These are phyloP conservation scores for Pholis gunnellus DNA, from an alignment of 2,113 vertebrate species.

Conservation along the genomic window DNA sequence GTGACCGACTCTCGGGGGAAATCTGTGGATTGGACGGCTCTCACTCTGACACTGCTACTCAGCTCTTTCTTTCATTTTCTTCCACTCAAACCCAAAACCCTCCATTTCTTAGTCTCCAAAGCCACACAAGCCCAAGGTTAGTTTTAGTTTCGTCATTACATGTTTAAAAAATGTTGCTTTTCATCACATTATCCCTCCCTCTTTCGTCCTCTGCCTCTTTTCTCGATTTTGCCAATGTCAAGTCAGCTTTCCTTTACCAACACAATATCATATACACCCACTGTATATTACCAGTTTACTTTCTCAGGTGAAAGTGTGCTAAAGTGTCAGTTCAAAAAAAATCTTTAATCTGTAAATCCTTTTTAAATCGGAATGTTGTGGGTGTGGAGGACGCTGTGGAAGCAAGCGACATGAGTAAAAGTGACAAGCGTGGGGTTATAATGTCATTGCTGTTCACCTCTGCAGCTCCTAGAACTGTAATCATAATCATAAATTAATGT, in stretches of 20 bases:
- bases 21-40: constrained; percentile 33
- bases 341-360: neutral
- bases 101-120: neutral
- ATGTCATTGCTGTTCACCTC: neutral
- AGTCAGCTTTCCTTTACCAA: neutral
- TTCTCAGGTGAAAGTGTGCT: neutral
- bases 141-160: constrained; percentile 5
- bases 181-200: neutral
- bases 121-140: neutral
- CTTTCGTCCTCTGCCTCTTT: neutral
- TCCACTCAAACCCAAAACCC: neutral
- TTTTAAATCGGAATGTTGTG: neutral
- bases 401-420: neutral
- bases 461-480: too few species aligned
- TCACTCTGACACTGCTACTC: neutral
- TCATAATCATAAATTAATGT: neutral
- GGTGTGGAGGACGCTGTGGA: neutral
- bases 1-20: constrained; percentile 27
- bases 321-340: neutral
- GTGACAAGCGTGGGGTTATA: neutral
- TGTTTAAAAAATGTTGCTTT: neutral
- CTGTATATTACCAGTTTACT: neutral
- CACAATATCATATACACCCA: neutral
- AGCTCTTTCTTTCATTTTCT: neutral
- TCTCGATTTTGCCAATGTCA: neutral